These are phyloP conservation scores for Charadrius vociferus DNA, from an alignment of 2,113 vertebrate genomes.

Conservation along the genomic window DNA sequence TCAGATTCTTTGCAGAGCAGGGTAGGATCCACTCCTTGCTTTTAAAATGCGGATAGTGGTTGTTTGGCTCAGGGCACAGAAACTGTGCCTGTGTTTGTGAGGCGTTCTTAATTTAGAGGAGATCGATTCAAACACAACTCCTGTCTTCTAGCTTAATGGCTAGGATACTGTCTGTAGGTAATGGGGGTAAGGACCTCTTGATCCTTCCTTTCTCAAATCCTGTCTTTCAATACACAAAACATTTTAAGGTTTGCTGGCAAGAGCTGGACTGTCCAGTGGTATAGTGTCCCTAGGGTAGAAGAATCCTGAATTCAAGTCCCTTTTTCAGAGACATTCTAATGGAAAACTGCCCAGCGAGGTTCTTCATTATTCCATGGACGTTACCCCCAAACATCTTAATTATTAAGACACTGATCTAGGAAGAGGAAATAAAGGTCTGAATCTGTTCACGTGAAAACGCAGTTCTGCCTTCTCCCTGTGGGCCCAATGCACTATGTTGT, in stretches of 20 bases:
- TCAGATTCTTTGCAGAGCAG: not conserved
- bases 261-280: not conserved
- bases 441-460: not conserved
- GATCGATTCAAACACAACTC: not conserved
- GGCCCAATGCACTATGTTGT: rapidly evolving
- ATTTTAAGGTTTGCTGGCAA: not conserved
- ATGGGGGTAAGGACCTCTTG: not conserved
- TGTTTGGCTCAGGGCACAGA: not conserved
- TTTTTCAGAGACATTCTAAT: not conserved
- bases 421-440: not conserved
- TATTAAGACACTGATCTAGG: not conserved
- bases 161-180: not conserved
- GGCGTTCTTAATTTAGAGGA: not conserved
- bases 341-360: not conserved
- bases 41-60: not conserved
- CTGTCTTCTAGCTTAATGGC: not conserved
- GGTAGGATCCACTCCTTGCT: not conserved
- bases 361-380: not conserved
- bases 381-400: not conserved
- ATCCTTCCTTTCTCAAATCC: not conserved
- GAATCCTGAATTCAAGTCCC: not conserved
- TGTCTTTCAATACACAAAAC: not conserved
- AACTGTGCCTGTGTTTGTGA: not conserved
- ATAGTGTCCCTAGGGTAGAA: not conserved
- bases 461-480: not conserved